Evolutionary conservation across 2,113 vertebrate genomes (phyloP), one percentile per base, ranked within the genome.

Genomic region (Pelvicachromis taeniatus): DNA sequence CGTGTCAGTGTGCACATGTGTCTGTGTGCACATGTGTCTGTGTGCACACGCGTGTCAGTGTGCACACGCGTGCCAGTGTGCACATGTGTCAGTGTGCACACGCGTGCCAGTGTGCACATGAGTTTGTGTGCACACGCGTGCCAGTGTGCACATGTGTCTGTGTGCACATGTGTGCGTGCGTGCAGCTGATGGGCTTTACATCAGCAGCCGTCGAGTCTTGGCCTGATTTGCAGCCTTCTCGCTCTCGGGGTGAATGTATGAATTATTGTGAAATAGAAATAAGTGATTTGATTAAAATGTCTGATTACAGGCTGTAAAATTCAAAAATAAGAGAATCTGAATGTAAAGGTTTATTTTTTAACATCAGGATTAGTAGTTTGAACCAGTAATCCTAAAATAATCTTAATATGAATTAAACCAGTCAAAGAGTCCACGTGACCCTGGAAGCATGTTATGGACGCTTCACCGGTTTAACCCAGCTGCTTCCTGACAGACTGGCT

Each of bases 21-120:
- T n/a, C n/a, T n/a, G n/a, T n/a, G n/a, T n/a, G n/a, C n/a, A n/a
- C n/a, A n/a, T n/a, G 26, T 26, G 26, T 78, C 50, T 78, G 78
- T 58, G 88, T 63, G 61, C n/a, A 81, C 91, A 90, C 68, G 83
- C 83, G 90, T 75, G 52, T 23, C 19, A 19, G 48, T 58, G 65
- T 82, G 68, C 75, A 63, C 53, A 16, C 53, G 75, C n/a, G n/a
- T n/a, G n/a, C n/a, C n/a, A n/a, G n/a, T 26, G 35, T 21, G 4
- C 48, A 12, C n/a, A n/a, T n/a, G n/a, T 26, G 26, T 26, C 26
- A 2, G 26, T 26, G 26, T 56, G 19, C 4, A 40, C 38, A 58
- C 75, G 45, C 78, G 53, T 85, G 84, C 75, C 58, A 79, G 81
- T 70, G 89, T 75, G 73, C 59, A 31, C 26, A 26, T 26, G n/a